These are phyloP conservation scores for Calameuta pallipes DNA, from an alignment of 2,888 invertebrate genomes.

Conservation along the genomic window DNA sequence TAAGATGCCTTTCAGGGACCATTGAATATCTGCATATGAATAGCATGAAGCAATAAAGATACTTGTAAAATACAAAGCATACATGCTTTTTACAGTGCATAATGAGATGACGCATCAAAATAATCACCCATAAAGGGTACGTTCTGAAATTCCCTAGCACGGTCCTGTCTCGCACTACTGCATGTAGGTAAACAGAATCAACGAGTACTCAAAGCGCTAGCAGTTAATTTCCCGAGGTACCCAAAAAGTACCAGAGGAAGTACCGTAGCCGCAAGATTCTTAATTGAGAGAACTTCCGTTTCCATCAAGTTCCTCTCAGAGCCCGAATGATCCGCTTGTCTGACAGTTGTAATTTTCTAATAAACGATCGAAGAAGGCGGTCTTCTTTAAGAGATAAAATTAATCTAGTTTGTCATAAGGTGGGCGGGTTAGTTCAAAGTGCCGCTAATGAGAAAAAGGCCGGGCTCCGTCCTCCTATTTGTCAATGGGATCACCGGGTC, in stretches of 20 bases:
- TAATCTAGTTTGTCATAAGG: constrained; percentile 67
- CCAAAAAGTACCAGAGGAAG: not conserved
- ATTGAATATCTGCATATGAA: not conserved
- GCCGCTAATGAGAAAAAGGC: constrained; percentile 66
- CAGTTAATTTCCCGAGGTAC: too few relatives aligned
- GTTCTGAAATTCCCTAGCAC: too few relatives aligned
- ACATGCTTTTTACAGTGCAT: not conserved
- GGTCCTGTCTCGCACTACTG: too few relatives aligned
- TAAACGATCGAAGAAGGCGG: constrained; percentile 56
- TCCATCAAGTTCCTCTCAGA: not conserved
- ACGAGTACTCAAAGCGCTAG: too few relatives aligned
- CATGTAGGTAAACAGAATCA: too few relatives aligned
- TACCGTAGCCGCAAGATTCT: not conserved
- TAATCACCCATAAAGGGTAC: not conserved
- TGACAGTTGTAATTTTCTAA: constrained; percentile 64
- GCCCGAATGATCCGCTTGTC: constrained; percentile 13
- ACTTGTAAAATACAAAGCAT: not conserved
- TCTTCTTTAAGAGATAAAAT: constrained; percentile 52
- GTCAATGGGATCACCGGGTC: constrained; percentile 60
- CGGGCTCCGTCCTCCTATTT: constrained; percentile 57
- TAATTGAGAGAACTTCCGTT: not conserved
- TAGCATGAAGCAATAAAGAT: not conserved
- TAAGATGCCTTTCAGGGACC: not conserved
- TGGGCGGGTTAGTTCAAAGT: constrained; percentile 66
- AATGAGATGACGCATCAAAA: not conserved